These are phyloP conservation scores for Gari tellinella DNA, from an alignment of 2,888 invertebrate genomes.

Conservation along the genomic window DNA sequence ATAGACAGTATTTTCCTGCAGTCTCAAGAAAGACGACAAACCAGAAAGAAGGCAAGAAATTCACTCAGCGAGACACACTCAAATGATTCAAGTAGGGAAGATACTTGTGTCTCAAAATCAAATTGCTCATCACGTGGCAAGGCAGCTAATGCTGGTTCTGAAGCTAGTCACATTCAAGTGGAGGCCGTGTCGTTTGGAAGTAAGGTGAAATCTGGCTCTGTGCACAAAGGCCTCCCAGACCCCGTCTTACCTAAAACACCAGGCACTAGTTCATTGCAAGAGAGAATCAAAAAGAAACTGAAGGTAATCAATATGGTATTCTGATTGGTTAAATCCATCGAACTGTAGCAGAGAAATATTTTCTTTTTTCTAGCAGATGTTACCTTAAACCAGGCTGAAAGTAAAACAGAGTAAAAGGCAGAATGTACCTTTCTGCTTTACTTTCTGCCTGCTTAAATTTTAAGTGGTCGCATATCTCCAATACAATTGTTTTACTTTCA, in stretches of 20 bases:
- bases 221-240: not conserved
- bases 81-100: not conserved
- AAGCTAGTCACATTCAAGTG: not conserved
- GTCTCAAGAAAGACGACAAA: constrained; percentile 26
- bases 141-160: not conserved
- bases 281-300: constrained; percentile 64
- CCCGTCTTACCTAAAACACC: constrained; percentile 18
- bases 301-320: no score
- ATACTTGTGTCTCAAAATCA: not conserved
- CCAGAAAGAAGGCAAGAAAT: constrained; percentile 6
- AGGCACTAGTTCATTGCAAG: constrained; percentile 59
- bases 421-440: no score
- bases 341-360: no score
- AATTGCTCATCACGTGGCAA: not conserved
- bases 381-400: no score
- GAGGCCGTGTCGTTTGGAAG: not conserved
- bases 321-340: no score
- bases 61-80: not conserved
- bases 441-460: no score
- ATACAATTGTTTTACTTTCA: not conserved
- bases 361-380: no score
- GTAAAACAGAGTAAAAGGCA: no score
- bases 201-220: constrained; percentile 2
- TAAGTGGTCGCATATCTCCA: no score
- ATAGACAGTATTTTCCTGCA: constrained; percentile 32